Base-by-base conservation (phyloP, 2,888 invertebrate genomes). In the Petrophora chlorosata region DNA sequence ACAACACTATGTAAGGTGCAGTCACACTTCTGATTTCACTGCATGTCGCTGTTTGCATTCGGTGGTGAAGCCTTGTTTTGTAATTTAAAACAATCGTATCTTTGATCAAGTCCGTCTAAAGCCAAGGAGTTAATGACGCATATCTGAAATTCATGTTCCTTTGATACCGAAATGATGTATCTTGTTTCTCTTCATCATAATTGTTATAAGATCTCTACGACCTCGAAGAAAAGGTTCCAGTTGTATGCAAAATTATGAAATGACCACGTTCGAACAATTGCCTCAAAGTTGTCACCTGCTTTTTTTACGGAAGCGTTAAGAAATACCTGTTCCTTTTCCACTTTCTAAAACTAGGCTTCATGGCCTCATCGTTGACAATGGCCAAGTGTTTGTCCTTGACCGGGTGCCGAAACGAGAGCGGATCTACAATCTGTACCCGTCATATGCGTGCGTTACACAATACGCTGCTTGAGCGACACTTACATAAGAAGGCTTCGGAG, bases 1-100 rank as follows among this genome's bases (percentile, higher is more conserved):
- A 74, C 69, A 73, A 3, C 3, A 12, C 15, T 19, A 3, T 19
- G 19, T 7, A 5, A 22, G n/a, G n/a, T n/a, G n/a, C n/a, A n/a
- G n/a, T n/a, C n/a, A n/a, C n/a, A n/a, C n/a, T n/a, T n/a, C n/a
- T n/a, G n/a, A n/a, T n/a, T n/a, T n/a, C n/a, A n/a, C n/a, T n/a
- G n/a, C n/a, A n/a, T n/a, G 16, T 16, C 16, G 16, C 4, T 25
- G 25, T 3, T 10, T 25, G 25, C 25, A 25, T 25, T 25, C 25
- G 10, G 10, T 9, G 25, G 10, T 10, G 32, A 32, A 17, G 32
- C 10, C 9, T 25, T 25, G 25, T n/a, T n/a, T n/a, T n/a, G n/a
- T n/a, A n/a, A n/a, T n/a, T n/a, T 10, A 3, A 25, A 25, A 3
- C 10, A 25, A 25, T n/a, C n/a, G n/a, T n/a, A n/a, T n/a, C n/a